Percentiles rank a stretch among this genome's conserved stretches.
Conservation (phyloP, 2,797 vertebrate genomes). For the Ptychobarbus kaznakovi region DNA sequence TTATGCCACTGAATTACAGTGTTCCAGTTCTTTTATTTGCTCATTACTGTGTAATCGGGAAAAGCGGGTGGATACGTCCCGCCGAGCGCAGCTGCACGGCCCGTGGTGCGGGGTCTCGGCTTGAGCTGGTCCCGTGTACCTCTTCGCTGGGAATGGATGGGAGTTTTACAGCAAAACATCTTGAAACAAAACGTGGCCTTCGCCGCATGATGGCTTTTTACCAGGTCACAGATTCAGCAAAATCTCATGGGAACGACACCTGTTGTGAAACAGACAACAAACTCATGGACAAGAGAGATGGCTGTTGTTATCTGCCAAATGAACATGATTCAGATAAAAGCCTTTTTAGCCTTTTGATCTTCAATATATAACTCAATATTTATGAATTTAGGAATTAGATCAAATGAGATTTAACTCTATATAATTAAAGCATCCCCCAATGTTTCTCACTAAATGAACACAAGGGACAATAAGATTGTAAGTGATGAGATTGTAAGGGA, state of each 20-base stretch:
- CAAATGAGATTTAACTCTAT: not conserved
- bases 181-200: slow-evolving; percentile 34
- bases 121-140: slow-evolving; percentile 19
- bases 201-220: not conserved
- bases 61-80: slow-evolving; percentile 33
- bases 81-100: slow-evolving; percentile 44
- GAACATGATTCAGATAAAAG: not conserved
- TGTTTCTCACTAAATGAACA: not conserved
- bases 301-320: not conserved
- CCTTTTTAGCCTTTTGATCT: not conserved
- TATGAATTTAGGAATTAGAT: not conserved
- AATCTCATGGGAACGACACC: slow-evolving; percentile 38
- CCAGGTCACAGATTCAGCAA: slow-evolving; percentile 34
- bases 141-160: slow-evolving; percentile 28
- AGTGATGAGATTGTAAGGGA: no score
- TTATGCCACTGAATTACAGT: not conserved
- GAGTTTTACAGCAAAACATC: slow-evolving; percentile 31
- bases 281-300: not conserved
- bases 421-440: not conserved
- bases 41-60: slow-evolving; percentile 27
- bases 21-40: slow-evolving; percentile 29
- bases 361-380: not conserved
- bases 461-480: not conserved
- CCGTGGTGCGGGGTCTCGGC: slow-evolving; percentile 16
- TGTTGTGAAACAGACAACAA: slow-evolving; percentile 17